phyloP scores from a whole-genome alignment of 2,113 vertebrate species.

The Aptenodytes forsteri region DNA sequence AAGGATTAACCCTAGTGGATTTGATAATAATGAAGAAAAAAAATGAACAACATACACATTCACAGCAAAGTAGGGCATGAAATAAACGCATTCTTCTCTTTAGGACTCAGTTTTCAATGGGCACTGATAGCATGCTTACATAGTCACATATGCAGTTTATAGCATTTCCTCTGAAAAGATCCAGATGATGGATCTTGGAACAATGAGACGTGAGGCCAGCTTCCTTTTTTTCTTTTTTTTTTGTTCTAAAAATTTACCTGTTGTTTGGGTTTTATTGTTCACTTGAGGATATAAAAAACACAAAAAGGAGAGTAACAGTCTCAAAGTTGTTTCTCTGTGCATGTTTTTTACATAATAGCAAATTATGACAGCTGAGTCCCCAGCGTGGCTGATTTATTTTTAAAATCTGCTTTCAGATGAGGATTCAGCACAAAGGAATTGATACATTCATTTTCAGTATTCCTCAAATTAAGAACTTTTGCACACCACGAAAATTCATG shows the following conservation, averaged over 20 bases:
- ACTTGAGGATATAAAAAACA: neutral
- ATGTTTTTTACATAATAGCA: neutral
- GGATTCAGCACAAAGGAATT: neutral
- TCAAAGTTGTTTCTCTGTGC: neutral
- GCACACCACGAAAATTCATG: neutral
- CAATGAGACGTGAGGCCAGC: neutral
- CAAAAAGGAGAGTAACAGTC: neutral
- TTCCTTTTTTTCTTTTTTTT: neutral
- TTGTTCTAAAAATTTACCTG: neutral
- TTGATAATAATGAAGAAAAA: neutral
- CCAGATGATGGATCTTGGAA: neutral
- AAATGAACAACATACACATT: neutral
- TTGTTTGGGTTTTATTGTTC: neutral
- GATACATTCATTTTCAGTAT: neutral
- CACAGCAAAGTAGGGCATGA: neutral
- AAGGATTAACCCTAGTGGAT: neutral
- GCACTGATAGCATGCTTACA: neutral
- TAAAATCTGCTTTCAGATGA: neutral
- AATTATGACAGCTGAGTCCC: neutral
- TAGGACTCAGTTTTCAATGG: neutral
- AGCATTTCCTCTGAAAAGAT: neutral
- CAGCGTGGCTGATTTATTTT: neutral
- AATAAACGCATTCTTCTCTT: neutral
- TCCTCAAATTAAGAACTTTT: neutral
- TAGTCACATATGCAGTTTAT: neutral